Evolutionary conservation across 2,797 vertebrate genomes (phyloP).

Genomic region (Philypnodon macrostomus): DNA sequence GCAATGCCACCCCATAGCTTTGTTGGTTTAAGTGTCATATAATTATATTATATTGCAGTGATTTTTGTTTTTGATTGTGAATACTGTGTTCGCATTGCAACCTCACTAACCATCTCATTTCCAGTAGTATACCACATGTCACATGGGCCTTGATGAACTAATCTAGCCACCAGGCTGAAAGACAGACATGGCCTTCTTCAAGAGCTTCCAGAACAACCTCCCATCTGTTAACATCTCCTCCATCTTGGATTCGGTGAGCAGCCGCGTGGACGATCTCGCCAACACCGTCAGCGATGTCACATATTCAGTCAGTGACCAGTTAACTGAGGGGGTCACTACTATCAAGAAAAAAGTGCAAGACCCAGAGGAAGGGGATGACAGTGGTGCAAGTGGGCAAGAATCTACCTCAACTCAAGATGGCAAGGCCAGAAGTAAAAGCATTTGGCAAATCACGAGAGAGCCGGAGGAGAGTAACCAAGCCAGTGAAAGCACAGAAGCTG

Average conservation of each 20-base stretch:
- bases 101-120: conserved; percentile 54
- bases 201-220: conserved; percentile 87
- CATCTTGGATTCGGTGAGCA: conserved; percentile 85
- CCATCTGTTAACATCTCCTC: conserved; percentile 87
- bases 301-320: conserved; percentile 86
- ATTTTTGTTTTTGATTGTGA: conserved; percentile 1
- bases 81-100: conserved; percentile 17
- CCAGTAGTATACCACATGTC: conserved; percentile 23
- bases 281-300: conserved; percentile 83
- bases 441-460: conserved; percentile 47
- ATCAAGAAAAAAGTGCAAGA: conserved; percentile 85
- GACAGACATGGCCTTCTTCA: conserved; percentile 90
- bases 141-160: conserved; percentile 61
- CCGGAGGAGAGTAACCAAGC: conserved; percentile 29
- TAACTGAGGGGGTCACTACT: conserved; percentile 88
- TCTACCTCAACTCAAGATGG: conserved; percentile 26
- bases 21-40: no score
- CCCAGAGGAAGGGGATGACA: conserved; percentile 56
- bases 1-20: no score
- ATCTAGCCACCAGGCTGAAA: conserved; percentile 32
- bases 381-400: conserved; percentile 26
- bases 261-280: conserved; percentile 85
- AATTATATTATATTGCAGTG: no score
- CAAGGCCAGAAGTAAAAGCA: conserved; percentile 41
- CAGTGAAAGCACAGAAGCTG: conserved; percentile 21